phyloP scores from a whole-genome alignment of 2,113 vertebrate genomes.

The Anhinga anhinga region DNA sequence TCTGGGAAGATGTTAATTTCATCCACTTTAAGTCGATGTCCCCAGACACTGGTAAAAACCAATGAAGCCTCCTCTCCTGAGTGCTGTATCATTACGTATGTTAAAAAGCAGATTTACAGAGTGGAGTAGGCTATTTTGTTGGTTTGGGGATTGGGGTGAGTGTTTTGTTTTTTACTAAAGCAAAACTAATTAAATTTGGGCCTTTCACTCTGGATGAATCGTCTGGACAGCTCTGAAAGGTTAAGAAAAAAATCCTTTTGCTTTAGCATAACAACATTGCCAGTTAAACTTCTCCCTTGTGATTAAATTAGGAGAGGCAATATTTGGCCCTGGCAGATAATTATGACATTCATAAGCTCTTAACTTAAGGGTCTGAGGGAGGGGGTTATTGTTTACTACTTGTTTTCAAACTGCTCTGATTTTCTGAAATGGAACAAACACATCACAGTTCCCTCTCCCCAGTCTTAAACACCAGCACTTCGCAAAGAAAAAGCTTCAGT shows the following conservation, averaged over 20 bases:
- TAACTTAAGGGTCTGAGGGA: neutral
- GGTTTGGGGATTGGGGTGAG: neutral
- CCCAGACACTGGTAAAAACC: neutral
- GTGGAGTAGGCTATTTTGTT: neutral
- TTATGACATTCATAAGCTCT: constrained; percentile 58
- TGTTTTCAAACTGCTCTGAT: constrained; percentile 52
- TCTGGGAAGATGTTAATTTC: neutral
- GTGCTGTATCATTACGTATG: neutral
- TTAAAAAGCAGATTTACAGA: neutral
- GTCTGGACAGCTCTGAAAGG: neutral
- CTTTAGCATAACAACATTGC: neutral
- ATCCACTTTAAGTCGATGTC: neutral
- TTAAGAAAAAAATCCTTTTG: constrained; percentile 24
- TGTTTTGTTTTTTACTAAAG: neutral
- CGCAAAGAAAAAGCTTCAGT: constrained; percentile 51
- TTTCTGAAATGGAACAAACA: constrained; percentile 64
- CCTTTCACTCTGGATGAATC: neutral
- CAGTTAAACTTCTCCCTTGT: neutral
- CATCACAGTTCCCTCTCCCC: constrained; percentile 30
- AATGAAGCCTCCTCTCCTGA: neutral
- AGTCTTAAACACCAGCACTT: constrained; percentile 45
- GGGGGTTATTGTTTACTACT: neutral
- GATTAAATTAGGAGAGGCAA: constrained; percentile 45
- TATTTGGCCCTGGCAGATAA: constrained; percentile 62
- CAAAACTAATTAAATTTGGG: constrained; percentile 8